These are phyloP conservation scores for Netelia melanura DNA, from an alignment of 2,888 invertebrate genomes.

Conservation along the genomic window DNA sequence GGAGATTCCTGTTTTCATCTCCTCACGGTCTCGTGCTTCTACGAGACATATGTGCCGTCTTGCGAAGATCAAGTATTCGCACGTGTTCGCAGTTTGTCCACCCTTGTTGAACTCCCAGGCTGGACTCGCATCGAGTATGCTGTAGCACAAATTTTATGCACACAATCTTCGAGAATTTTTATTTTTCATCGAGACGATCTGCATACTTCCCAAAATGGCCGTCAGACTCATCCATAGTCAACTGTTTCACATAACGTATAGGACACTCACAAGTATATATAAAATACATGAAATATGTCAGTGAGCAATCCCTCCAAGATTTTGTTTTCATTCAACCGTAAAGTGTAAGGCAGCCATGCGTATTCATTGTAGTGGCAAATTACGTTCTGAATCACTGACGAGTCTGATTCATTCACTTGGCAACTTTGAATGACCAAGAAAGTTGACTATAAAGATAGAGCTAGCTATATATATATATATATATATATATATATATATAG, in stretches of 20 bases:
- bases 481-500: constrained; percentile 27
- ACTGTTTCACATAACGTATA: not conserved
- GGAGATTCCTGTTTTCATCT: constrained; percentile 29
- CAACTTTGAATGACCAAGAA: constrained; percentile 23
- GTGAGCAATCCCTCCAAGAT: not conserved
- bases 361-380: constrained; percentile 23
- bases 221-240: not conserved
- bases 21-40: not conserved
- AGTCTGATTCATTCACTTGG: constrained; percentile 39
- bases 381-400: constrained; percentile 41
- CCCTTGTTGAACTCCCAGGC: constrained; percentile 4
- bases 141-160: constrained; percentile 9
- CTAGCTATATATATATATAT: constrained; percentile 5
- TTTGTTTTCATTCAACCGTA: constrained; percentile 20
- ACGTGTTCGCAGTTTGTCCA: constrained; percentile 55
- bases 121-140: constrained; percentile 16
- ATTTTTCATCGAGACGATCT: constrained; percentile 4
- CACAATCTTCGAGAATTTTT: constrained; percentile 15
- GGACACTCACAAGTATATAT: not conserved
- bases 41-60: constrained; percentile 48
- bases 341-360: constrained; percentile 1
- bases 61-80: constrained; percentile 58
- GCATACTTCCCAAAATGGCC: not conserved
- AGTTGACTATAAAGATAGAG: constrained; percentile 1
- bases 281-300: constrained; percentile 9